Evolutionary conservation across 2,797 vertebrate genomes (phyloP), one percentile per base, ranked within the genome.

Genomic region (Tragopan temminckii): DNA sequence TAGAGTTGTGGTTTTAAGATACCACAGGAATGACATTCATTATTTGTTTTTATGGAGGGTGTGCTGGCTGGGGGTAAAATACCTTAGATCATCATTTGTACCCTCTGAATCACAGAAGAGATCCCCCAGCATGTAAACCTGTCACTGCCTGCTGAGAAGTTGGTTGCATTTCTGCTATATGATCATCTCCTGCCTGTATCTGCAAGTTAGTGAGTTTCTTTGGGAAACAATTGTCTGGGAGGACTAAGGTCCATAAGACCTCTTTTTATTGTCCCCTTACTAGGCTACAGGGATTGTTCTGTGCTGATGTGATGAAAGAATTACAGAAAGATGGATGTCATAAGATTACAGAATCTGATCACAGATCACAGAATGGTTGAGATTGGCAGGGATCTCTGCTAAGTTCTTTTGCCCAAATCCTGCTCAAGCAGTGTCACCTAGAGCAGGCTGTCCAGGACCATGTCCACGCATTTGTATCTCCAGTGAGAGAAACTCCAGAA

Each of bases 1-100:
- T 69, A 62, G 45, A 53, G 31, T 67, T 94, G 80, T 91, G 58
- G 35, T 85, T 95, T 92, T 84, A 67, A 61, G 29, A 85, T 63
- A 40, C 11, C 61, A 20, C 53, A n/a, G 52, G 31, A 92, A 89
- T 64, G 50, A 78, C 33, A 19, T 36, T 9, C 36, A 53, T 88
- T 74, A 55, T 29, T 67, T 95, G 42, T 91, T 88, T 10, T 90
- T 87, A n/a, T 7, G 93, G 42, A 91, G 85, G 19, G 21, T 83
- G 46, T 89, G 31, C 38, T 94, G 53, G 35, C 36, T 72, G n/a
- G 53, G 77, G 79, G 55, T 25, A 46, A 85, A 85, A 89, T 83
- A 7, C 27, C 79, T 85, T 80, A 71, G 75, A 29, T 46, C 33
- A 70, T 74, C 36, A 67, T 7, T 84, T 86, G 38, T 70, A 7